Percentiles rank a stretch among this genome's conserved stretches.
Conservation (phyloP, 1,140 invertebrate species). For the Trachelipus rathkii region DNA sequence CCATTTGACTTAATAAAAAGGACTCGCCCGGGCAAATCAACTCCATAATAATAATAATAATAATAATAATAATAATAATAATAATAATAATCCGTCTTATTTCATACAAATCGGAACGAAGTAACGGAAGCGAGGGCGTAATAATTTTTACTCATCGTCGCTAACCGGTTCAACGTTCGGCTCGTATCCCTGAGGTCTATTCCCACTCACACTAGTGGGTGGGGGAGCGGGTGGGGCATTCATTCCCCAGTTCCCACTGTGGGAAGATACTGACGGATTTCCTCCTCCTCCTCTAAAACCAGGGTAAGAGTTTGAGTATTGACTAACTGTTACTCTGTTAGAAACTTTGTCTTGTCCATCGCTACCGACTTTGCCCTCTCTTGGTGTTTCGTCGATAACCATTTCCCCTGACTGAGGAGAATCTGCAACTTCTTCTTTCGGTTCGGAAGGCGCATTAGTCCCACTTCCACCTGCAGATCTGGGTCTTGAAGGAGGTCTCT, state of each 20-base stretch:
- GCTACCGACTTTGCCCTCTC: conserved; percentile 28
- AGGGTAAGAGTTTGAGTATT: conserved; percentile 7
- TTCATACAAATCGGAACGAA: too few species aligned
- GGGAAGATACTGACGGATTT: conserved; percentile 16
- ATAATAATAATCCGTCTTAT: too few species aligned
- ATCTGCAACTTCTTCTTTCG: conserved; percentile 48
- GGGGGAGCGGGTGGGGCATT: conserved; percentile 30
- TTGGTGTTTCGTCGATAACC: conserved; percentile 57
- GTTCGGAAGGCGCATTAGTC: neutral
- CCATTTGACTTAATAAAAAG: conserved; percentile 6
- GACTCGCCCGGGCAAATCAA: neutral
- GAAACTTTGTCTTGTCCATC: conserved; percentile 23
- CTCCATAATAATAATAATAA: too few species aligned
- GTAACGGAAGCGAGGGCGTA: too few species aligned
- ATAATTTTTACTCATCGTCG: conserved; percentile 35
- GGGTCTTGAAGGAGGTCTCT: conserved; percentile 44
- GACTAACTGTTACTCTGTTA: conserved; percentile 11
- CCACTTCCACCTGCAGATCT: conserved; percentile 29
- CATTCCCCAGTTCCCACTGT: conserved; percentile 22
- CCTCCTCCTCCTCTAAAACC: neutral
- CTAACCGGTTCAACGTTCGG: conserved; percentile 45
- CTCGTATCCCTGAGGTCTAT: conserved; percentile 40
- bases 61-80: too few species aligned
- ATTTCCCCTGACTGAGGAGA: conserved; percentile 57
- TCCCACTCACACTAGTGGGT: conserved; percentile 24